phyloP scores from a whole-genome alignment of 2,888 invertebrate genomes.

The Drosophila bunnanda region DNA sequence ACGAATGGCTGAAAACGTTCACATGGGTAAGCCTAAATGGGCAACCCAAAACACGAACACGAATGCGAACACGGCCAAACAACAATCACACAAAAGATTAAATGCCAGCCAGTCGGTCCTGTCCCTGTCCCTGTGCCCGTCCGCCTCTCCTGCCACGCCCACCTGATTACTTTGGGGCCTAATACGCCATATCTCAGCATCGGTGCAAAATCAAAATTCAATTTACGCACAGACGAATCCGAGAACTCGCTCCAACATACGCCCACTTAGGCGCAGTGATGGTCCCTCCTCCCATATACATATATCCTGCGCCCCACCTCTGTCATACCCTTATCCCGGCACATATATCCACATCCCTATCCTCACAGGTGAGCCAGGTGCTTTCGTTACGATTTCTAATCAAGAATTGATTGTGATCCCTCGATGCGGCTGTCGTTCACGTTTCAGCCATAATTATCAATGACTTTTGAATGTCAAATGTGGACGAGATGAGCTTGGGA shows the following conservation, averaged over 20 bases:
- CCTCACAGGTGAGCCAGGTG: slow-evolving; percentile 58
- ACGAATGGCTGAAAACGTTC: slow-evolving; percentile 38
- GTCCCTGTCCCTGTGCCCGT: not conserved
- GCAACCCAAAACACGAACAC: slow-evolving; percentile 74
- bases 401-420: slow-evolving; percentile 81
- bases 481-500: slow-evolving; percentile 51
- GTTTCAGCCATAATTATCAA: slow-evolving; percentile 78
- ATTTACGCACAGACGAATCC: slow-evolving; percentile 74
- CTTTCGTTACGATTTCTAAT: slow-evolving; percentile 75
- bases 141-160: slow-evolving; percentile 9
- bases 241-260: slow-evolving; percentile 33
- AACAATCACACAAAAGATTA: slow-evolving; percentile 70
- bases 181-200: slow-evolving; percentile 82
- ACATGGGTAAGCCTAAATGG: slow-evolving; percentile 80
- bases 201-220: slow-evolving; percentile 81
- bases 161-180: slow-evolving; percentile 79
- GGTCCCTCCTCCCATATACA: slow-evolving; percentile 1
- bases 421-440: slow-evolving; percentile 81
- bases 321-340: slow-evolving; percentile 3
- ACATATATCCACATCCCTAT: slow-evolving; percentile 22
- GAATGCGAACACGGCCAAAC: slow-evolving; percentile 48
- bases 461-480: slow-evolving; percentile 81
- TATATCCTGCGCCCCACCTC: not conserved
- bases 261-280: slow-evolving; percentile 40
- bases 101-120: slow-evolving; percentile 48